phyloP scores from a whole-genome alignment of 2,888 invertebrate genomes.

The Punctoribates punctum region DNA sequence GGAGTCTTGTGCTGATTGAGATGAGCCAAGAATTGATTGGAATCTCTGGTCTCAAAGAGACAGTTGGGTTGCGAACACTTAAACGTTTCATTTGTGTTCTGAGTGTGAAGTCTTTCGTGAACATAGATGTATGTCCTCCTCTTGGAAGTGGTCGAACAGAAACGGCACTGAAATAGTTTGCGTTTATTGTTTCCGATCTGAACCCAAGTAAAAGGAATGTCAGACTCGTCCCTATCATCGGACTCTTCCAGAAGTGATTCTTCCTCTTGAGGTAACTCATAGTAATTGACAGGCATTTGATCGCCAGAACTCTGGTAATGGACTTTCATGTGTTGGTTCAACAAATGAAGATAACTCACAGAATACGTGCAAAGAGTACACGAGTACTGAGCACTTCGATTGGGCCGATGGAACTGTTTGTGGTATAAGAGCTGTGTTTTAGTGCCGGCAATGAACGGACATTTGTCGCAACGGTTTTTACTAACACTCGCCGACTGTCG shows the following conservation, averaged over 20 bases:
- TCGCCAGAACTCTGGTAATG: slow-evolving; percentile 56
- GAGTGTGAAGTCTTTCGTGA: slow-evolving; percentile 73
- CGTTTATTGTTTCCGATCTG: slow-evolving; percentile 67
- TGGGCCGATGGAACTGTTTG: slow-evolving; percentile 74
- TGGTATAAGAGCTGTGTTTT: slow-evolving; percentile 82
- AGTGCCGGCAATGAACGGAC: slow-evolving; percentile 79
- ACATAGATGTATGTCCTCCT: slow-evolving; percentile 73
- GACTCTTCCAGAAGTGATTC: slow-evolving; percentile 27
- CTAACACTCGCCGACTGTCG: slow-evolving; percentile 58
- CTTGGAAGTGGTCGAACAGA: slow-evolving; percentile 78
- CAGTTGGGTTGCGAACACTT: slow-evolving; percentile 43
- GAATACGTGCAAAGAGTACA: slow-evolving; percentile 78
- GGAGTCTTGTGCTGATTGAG: slow-evolving; percentile 7
- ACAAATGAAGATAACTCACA: slow-evolving; percentile 69
- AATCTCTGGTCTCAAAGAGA: neutral
- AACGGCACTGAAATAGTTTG: slow-evolving; percentile 78
- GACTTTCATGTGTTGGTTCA: slow-evolving; percentile 77
- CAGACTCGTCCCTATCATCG: slow-evolving; percentile 41
- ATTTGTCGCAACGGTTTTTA: slow-evolving; percentile 66
- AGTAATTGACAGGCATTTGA: slow-evolving; percentile 24
- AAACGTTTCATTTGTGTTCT: slow-evolving; percentile 47
- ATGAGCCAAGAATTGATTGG: slow-evolving; percentile 20
- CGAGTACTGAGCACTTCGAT: slow-evolving; percentile 68
- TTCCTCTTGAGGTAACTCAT: slow-evolving; percentile 38
- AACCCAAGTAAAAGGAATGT: slow-evolving; percentile 58